These are phyloP conservation scores for Nebria salina DNA, from an alignment of 2,888 invertebrate genomes.

Conservation along the genomic window DNA sequence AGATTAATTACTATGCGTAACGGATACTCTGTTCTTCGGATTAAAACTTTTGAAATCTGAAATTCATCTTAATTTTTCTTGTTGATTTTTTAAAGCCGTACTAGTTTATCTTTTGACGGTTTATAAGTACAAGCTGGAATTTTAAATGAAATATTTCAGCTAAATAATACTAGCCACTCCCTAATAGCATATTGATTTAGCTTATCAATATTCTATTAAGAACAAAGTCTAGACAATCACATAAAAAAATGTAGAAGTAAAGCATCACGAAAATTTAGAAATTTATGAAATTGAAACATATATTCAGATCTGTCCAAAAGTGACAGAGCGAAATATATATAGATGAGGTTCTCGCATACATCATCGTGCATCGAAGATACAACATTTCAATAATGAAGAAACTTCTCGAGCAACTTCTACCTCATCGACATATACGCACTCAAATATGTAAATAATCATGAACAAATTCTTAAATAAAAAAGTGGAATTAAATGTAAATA, in stretches of 20 bases:
- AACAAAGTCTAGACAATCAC: neutral
- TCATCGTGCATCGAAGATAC: constrained; percentile 15
- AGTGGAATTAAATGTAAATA: no score
- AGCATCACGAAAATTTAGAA: neutral
- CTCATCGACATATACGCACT: neutral
- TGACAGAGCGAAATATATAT: neutral
- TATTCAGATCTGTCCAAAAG: neutral
- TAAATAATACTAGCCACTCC: no score
- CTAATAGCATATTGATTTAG: no score
- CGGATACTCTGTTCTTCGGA: constrained; percentile 39
- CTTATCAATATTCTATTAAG: neutral
- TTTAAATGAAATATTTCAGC: neutral
- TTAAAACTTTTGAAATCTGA: constrained; percentile 43
- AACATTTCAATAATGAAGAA: constrained; percentile 26
- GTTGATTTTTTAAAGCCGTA: constrained; percentile 41
- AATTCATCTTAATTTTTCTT: constrained; percentile 44
- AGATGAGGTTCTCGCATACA: neutral
- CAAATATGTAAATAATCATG: no score
- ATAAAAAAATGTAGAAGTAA: neutral
- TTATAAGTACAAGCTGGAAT: constrained; percentile 22
- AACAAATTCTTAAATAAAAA: no score
- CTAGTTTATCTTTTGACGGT: constrained; percentile 38
- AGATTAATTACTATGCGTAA: constrained; percentile 45
- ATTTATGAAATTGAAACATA: constrained; percentile 30
- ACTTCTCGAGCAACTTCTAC: constrained; percentile 5